Base-by-base conservation (phyloP, 2,888 invertebrate species). In the Caenorhabditis sp. region DNA sequence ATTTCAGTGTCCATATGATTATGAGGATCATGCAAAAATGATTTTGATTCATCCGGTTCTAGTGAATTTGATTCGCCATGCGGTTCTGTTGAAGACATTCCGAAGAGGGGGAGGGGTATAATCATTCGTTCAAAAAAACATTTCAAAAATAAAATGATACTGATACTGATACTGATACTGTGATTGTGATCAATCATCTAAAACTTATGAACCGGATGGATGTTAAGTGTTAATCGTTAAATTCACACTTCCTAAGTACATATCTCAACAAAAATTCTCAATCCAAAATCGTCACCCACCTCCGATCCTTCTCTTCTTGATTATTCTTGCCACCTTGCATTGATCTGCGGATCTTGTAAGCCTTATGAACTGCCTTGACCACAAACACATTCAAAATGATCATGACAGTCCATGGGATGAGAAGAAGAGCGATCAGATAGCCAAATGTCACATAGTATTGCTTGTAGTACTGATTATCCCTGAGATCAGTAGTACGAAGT, bases 401-500 rank as follows among this genome's bases (percentile, higher is more conserved):
- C 83, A 90, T 90, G 11, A 87, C 79, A 28, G 87, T 69, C 85
- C 90, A 90, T 1, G 90, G 90, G 58, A 89, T 82, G 51, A 87
- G 68, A 5, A 90, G 69, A 71, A 90, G 77, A 15, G 87, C 72
- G 13, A 89, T 69, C 18, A 90, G 68, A 69, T 90, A 89, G 0
- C 90, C 87, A 51, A 88, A 88, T 15, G 83, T 89, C 60, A 86
- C 85, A 80, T 88, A 88, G 37, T 88, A 84, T 56, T 85, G 78
- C n/a, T 85, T 88, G 74, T 90, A 90, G 26, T 87, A 79, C 18
- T 68, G 64, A 58, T 87, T 84, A 22, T 83, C 74, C 35, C 90
- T 80, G 9, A 90, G 82, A 11, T 78, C 70, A 6, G 90, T 85
- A 15, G 84, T 80, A 22, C 70, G 55, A 13, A 90, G 70, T 15